Evolutionary conservation across 2,888 invertebrate genomes (phyloP).

Genomic region (Athalia cordata): DNA sequence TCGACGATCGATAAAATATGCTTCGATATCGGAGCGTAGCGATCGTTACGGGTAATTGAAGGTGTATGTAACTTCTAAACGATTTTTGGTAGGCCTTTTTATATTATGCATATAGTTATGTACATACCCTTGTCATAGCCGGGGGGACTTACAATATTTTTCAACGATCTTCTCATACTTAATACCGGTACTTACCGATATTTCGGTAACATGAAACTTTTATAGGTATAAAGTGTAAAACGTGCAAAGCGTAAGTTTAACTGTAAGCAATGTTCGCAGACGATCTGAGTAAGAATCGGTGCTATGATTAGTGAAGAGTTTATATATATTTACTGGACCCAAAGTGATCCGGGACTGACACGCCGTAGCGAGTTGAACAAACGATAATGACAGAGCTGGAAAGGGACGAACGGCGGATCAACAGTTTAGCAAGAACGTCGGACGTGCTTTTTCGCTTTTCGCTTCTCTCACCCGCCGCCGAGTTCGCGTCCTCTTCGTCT

Average conservation of each 20-base stretch:
- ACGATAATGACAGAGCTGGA: constrained; percentile 43
- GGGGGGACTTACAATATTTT: not conserved
- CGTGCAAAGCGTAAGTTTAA: no score
- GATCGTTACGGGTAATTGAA: no score
- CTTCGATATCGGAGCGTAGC: no score
- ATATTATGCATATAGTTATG: no score
- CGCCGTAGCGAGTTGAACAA: constrained; percentile 43
- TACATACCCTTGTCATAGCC: no score
- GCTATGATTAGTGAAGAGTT: constrained; percentile 36
- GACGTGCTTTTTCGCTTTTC: constrained; percentile 43
- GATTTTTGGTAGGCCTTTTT: no score
- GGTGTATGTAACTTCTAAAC: no score
- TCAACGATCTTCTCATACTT: constrained; percentile 9
- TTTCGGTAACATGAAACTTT: constrained; percentile 38
- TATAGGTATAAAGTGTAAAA: no score
- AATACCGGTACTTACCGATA: constrained; percentile 36
- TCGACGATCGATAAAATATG: no score
- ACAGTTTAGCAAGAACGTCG: constrained; percentile 43
- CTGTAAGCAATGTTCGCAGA: no score
- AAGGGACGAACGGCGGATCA: constrained; percentile 30
- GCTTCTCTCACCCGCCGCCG: not conserved
- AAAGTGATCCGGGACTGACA: constrained; percentile 42
- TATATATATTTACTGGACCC: constrained; percentile 28
- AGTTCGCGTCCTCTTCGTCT: no score
- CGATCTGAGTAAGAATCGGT: not conserved